Conservation (phyloP, 2,888 invertebrate species). For the Clepsis dumicolana region DNA sequence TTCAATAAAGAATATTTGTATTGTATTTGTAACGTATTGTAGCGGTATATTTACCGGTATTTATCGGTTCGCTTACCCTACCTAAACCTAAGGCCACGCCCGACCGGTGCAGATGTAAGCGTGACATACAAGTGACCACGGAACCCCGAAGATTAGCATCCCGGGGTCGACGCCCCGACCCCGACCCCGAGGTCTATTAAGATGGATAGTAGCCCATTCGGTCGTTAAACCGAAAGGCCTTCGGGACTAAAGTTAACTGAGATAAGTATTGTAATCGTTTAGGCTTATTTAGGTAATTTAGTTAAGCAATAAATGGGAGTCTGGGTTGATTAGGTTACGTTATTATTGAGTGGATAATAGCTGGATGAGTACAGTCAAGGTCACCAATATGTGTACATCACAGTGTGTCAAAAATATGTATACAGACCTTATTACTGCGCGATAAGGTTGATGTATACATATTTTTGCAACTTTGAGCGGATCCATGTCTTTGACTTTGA, state of each 20-base stretch:
- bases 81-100: neutral
- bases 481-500: no score
- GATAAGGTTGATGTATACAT: no score
- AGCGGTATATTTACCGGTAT: no score
- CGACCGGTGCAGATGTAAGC: neutral
- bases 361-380: no score
- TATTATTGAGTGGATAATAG: neutral
- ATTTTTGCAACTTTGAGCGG: no score
- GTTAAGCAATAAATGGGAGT: neutral
- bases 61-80: neutral
- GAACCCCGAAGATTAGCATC: slow-evolving; percentile 15
- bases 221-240: slow-evolving; percentile 11
- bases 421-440: no score
- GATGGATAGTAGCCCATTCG: slow-evolving; percentile 27
- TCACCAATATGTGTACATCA: no score
- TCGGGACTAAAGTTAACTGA: slow-evolving; percentile 11
- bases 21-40: no score
- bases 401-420: neutral
- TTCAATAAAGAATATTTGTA: no score
- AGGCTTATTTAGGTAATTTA: slow-evolving; percentile 18
- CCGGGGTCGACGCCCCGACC: slow-evolving; percentile 18
- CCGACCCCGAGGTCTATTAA: slow-evolving; percentile 18
- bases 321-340: slow-evolving; percentile 1
- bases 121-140: neutral
- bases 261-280: slow-evolving; percentile 11